A percentile compares a stretch with the other conserved stretches of the same genome.
Conservation (phyloP, 2,113 vertebrate genomes). For the Zootoca vivipara region DNA sequence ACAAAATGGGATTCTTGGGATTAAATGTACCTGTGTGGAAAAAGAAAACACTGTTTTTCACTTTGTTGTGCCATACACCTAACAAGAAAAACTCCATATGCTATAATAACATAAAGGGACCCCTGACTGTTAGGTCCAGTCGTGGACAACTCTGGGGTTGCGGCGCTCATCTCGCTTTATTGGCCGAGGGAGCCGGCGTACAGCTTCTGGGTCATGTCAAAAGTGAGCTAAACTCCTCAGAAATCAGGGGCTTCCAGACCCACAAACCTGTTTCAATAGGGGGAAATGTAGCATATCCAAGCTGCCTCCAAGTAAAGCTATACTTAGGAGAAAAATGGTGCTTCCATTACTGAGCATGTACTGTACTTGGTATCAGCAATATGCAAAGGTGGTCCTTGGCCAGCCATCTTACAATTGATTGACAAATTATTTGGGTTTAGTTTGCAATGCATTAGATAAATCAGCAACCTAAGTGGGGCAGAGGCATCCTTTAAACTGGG, state of each 20-base stretch:
- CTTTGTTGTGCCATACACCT: not conserved
- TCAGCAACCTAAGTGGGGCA: not conserved
- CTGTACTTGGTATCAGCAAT: not conserved
- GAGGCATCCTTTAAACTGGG: not conserved
- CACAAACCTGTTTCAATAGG: too few species aligned
- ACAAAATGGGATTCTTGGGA: not conserved
- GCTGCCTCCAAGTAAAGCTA: too few species aligned
- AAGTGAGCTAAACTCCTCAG: too few species aligned
- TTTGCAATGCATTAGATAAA: not conserved
- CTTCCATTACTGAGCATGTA: not conserved
- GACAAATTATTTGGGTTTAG: not conserved
- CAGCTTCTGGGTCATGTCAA: too few species aligned
- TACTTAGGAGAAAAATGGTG: not conserved
- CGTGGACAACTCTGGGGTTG: too few species aligned
- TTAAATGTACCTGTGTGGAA: not conserved
- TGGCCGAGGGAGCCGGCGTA: too few species aligned
- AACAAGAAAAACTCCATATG: slow-evolving; percentile 45
- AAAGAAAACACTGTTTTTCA: slow-evolving; percentile 11
- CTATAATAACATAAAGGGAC: too few species aligned
- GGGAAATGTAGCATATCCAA: too few species aligned
- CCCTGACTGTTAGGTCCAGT: too few species aligned
- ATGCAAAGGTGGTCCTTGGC: not conserved
- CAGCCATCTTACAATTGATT: not conserved
- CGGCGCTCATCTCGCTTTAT: too few species aligned
- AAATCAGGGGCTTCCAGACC: too few species aligned